Evolutionary conservation across 2,888 invertebrate species (phyloP).

Genomic region (Ophioninae sp.): DNA sequence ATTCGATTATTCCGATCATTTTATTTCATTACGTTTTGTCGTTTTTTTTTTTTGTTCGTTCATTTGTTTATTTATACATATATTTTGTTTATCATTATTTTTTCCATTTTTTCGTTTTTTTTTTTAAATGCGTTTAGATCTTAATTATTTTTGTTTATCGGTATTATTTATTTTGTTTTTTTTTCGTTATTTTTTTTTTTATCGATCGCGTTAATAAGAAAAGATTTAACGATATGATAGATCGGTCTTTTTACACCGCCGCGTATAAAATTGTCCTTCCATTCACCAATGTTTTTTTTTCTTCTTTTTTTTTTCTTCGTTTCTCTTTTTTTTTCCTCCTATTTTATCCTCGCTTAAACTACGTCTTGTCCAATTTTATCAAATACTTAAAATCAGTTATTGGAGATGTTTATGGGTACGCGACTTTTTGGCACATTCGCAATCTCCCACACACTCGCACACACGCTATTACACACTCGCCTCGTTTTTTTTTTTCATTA

Average conservation of each 20-base stretch:
- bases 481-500: conserved; percentile 3
- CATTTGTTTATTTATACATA: conserved; percentile 6
- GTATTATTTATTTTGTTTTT: conserved; percentile 62
- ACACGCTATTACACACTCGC: not conserved
- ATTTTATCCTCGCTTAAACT: conserved; percentile 34
- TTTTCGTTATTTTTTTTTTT: not conserved
- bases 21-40: conserved; percentile 46
- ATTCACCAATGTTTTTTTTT: conserved; percentile 32
- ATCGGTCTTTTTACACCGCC: conserved; percentile 65
- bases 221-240: conserved; percentile 75
- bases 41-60: conserved; percentile 7
- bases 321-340: not conserved
- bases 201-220: conserved; percentile 70
- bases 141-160: conserved; percentile 67
- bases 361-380: conserved; percentile 39
- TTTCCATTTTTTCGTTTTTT: not conserved
- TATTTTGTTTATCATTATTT: conserved; percentile 48
- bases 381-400: not conserved
- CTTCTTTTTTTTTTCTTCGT: not conserved
- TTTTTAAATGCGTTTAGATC: conserved; percentile 50
- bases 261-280: conserved; percentile 65
- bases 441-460: not conserved
- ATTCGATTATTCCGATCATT: conserved; percentile 55
- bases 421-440: conserved; percentile 31
- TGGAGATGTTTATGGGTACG: conserved; percentile 34